Percentiles rank a stretch among this genome's conserved stretches.
Evolutionary conservation across 2,113 vertebrate genomes (phyloP).

Genomic region (Reinhardtius hippoglossoides): DNA sequence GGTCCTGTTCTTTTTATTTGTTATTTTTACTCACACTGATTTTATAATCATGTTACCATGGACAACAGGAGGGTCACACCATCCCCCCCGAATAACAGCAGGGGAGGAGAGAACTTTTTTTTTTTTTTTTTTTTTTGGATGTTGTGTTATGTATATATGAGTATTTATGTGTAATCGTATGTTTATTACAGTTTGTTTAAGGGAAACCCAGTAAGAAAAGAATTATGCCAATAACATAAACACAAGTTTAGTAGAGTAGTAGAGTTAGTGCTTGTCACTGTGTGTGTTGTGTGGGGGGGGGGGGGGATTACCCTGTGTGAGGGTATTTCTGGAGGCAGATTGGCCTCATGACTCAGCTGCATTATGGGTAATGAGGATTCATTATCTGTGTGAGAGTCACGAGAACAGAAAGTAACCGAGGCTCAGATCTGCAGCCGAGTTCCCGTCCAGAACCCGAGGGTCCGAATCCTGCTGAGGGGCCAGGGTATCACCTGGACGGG

Average conservation of each 20-base stretch:
- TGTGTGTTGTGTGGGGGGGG: not conserved
- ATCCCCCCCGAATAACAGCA: constrained; percentile 54
- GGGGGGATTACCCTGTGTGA: not conserved
- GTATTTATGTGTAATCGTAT: no score
- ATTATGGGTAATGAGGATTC: constrained; percentile 47
- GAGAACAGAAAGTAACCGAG: constrained; percentile 3
- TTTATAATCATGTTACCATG: constrained; percentile 56
- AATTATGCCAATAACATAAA: not conserved
- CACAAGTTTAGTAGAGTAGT: not conserved
- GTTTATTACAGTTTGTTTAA: no score
- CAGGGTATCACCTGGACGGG: not conserved
- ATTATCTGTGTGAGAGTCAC: constrained; percentile 39
- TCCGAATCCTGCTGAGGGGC: no score
- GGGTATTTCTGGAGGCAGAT: constrained; percentile 60
- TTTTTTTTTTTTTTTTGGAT: constrained; percentile 55
- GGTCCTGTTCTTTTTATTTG: constrained; percentile 32
- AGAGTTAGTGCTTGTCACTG: no score
- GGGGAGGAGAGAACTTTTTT: constrained; percentile 38
- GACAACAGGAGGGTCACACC: constrained; percentile 57
- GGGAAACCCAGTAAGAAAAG: not conserved
- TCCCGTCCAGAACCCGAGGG: not conserved
- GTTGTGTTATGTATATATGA: constrained; percentile 54
- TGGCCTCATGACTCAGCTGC: constrained; percentile 38
- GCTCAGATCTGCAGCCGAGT: not conserved
- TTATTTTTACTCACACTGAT: constrained; percentile 43